Evolutionary conservation across 1,140 invertebrate species (phyloP), one percentile per base, ranked within the genome.

Genomic region (Megalopta genalis): DNA sequence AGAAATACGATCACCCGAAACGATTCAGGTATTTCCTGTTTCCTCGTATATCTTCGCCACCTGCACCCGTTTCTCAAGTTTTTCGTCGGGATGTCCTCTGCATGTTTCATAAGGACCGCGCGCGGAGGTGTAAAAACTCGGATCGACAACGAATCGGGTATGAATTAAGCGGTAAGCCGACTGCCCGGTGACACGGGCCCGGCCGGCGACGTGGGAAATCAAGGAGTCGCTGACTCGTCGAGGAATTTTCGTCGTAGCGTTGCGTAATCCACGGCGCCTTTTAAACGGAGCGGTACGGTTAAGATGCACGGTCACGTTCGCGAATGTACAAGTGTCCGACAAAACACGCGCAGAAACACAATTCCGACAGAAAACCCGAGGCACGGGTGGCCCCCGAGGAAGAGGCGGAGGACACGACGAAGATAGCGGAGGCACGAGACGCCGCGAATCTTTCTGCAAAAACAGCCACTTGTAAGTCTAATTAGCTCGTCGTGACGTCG

Each of bases 41-140:
- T 86, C 75, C 73, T 57, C 85, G 75, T 86, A 86, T 81, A 86
- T 86, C 85, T 76, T 86, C 77, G 81, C 85, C 85, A 84, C 85
- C 81, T 86, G 84, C 81, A 86, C 85, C 68, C 78, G 85, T 86
- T 86, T 86, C 85, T 86, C 85, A 86, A 86, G 70, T 86, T 86
- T 86, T 86, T 86, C 85, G 86, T 86, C 85, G 85, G 37, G 37
- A 74, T 76, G 84, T 86, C 78, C 65, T 66, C 84, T 86, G 81
- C 84, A 86, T 86, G 85, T 86, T 86, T 86, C 85, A 86, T 86
- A 86, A 86, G 85, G 75, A 84, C 79, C 73, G 62, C 49, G 63
- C 74, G 78, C 77, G 67, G 72, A 86, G 75, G 85, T 83, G 84
- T 86, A 86, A 86, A 86, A 86, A 86, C 69, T 71, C 37, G 77